phyloP scores from a whole-genome alignment of 2,888 invertebrate genomes.

The Leistus spinibarbis region DNA sequence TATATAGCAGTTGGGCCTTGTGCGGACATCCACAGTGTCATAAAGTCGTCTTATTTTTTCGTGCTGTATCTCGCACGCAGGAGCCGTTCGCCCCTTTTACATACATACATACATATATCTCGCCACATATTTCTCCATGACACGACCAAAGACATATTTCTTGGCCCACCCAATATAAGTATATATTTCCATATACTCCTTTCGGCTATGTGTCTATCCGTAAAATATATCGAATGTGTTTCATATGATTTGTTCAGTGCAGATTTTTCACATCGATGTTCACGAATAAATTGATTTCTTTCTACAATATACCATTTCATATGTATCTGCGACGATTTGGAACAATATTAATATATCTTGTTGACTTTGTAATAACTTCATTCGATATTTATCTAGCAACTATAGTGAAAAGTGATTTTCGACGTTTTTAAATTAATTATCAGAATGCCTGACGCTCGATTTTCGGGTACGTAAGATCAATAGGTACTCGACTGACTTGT shows the following conservation, averaged over 20 bases:
- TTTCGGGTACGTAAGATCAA: no score
- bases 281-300: neutral
- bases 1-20: conserved; percentile 26
- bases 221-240: neutral
- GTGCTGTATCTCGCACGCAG: neutral
- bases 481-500: no score
- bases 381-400: no score
- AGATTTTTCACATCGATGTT: neutral
- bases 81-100: neutral
- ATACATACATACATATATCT: no score
- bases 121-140: neutral
- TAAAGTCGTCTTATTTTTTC: conserved; percentile 19
- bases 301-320: neutral
- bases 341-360: no score
- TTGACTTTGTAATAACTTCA: no score
- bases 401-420: no score
- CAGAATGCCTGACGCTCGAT: no score
- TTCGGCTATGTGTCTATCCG: neutral
- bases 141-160: neutral
- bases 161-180: neutral
- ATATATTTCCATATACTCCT: neutral
- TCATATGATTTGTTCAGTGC: neutral
- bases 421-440: no score
- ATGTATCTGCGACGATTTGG: neutral
- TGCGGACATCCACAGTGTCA: conserved; percentile 21